A percentile compares a stretch with the other conserved stretches of the same genome.
Evolutionary conservation across 2,113 vertebrate species (phyloP).

Genomic region (Daphoenositta chrysoptera): DNA sequence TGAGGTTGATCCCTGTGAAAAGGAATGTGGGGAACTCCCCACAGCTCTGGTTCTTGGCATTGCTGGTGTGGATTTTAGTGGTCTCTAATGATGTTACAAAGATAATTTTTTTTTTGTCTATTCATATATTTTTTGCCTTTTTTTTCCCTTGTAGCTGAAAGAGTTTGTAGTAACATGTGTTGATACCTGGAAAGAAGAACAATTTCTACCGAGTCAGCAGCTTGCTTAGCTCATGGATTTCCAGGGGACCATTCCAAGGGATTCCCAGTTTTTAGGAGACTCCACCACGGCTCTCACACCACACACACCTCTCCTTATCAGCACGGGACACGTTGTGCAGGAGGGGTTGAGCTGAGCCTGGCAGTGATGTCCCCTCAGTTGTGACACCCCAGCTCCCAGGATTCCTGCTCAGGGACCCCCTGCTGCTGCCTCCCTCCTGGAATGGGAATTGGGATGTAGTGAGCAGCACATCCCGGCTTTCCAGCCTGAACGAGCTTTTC

Average conservation of each 20-base stretch:
- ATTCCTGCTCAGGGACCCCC: not conserved
- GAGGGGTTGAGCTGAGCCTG: not conserved
- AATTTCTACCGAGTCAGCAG: not conserved
- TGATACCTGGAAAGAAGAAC: not conserved
- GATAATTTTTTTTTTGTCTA: not conserved
- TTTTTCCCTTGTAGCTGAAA: not conserved
- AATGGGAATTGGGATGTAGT: not conserved
- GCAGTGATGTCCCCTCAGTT: too few species aligned
- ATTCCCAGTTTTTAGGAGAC: not conserved
- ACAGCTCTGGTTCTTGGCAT: not conserved
- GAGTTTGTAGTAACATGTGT: not conserved
- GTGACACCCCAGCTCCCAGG: not conserved
- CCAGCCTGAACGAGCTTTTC: not conserved
- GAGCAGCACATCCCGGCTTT: not conserved
- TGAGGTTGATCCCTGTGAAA: not conserved
- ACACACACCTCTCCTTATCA: not conserved
- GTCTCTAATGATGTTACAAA: not conserved
- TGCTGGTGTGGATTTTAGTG: not conserved
- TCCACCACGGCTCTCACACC: not conserved
- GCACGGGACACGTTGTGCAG: not conserved
- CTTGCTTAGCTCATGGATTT: not conserved
- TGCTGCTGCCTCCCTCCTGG: not conserved
- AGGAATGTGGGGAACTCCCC: not conserved
- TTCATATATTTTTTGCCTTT: not conserved
- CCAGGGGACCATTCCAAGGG: fast-evolving